Conservation (phyloP, 2,888 invertebrate genomes). For the Dermolepida albohirtum region DNA sequence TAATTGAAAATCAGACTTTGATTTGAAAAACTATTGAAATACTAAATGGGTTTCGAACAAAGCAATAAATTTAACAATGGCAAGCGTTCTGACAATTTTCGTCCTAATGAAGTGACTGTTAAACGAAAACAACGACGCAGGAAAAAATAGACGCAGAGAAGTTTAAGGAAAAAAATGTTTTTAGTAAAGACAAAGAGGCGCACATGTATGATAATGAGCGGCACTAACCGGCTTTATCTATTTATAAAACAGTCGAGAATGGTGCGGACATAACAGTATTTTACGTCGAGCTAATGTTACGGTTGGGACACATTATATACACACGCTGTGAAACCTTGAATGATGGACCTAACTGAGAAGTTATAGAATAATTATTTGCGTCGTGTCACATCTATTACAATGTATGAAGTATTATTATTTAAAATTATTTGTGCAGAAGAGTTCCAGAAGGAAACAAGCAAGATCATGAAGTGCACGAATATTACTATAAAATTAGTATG, state of each 20-base stretch:
- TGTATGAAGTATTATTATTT: too few species aligned
- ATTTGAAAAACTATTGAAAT: conserved; percentile 12
- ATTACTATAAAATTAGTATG: too few species aligned
- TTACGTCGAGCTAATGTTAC: conserved; percentile 30
- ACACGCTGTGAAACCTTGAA: conserved; percentile 20
- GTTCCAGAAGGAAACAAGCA: too few species aligned
- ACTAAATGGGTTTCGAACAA: conserved; percentile 14
- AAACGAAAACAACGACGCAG: conserved; percentile 12
- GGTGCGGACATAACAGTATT: conserved; percentile 28
- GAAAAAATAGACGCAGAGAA: background rate
- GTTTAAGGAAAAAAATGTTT: conserved; percentile 10
- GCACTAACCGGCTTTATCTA: conserved; percentile 27
- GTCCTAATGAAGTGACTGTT: conserved; percentile 23
- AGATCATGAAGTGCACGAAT: too few species aligned
- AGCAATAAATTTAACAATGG: conserved; percentile 26
- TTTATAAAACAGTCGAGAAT: conserved; percentile 31
- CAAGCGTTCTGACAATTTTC: conserved; percentile 16
- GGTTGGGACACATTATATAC: conserved; percentile 14
- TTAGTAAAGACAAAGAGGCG: conserved; percentile 28
- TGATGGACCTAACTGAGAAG: conserved; percentile 31
- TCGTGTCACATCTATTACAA: background rate
- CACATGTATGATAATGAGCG: conserved; percentile 23
- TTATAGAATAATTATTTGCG: conserved; percentile 32
- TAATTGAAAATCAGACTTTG: conserved; percentile 11
- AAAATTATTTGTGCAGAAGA: too few species aligned